Evolutionary conservation across 2,888 invertebrate genomes (phyloP).

Genomic region (Phrixothrix hirtus): DNA sequence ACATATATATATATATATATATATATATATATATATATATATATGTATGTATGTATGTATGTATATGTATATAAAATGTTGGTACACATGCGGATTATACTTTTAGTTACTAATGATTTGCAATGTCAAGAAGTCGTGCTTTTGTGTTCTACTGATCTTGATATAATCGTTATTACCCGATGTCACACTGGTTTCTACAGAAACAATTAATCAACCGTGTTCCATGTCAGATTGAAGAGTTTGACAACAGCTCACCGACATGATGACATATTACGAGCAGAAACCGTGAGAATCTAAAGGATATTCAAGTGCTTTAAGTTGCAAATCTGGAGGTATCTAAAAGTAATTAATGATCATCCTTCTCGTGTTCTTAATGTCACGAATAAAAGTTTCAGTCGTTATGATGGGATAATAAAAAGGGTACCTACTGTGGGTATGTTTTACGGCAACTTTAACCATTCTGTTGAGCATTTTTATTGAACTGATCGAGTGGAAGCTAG

Average conservation of each 20-base stretch:
- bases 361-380: conserved; percentile 21
- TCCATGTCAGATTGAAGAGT: conserved; percentile 31
- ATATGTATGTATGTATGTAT: too few species aligned
- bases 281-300: conserved; percentile 26
- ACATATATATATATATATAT: too few species aligned
- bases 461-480: conserved; percentile 9
- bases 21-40: too few species aligned
- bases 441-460: not conserved
- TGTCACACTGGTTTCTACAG: conserved; percentile 19
- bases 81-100: conserved; percentile 12
- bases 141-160: not conserved
- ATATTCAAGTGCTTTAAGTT: conserved; percentile 15
- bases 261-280: conserved; percentile 27
- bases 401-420: conserved; percentile 14
- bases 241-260: conserved; percentile 25
- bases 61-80: conserved; percentile 9
- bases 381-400: conserved; percentile 12
- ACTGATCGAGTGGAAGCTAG: conserved; percentile 15
- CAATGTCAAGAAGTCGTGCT: conserved; percentile 3
- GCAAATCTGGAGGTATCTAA: conserved; percentile 26
- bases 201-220: conserved; percentile 26
- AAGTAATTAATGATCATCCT: conserved; percentile 31
- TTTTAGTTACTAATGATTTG: conserved; percentile 21
- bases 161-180: conserved; percentile 14
- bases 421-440: conserved; percentile 7